These are phyloP conservation scores for Diorhabda carinulata DNA, from an alignment of 1,140 invertebrate species.

Conservation along the genomic window DNA sequence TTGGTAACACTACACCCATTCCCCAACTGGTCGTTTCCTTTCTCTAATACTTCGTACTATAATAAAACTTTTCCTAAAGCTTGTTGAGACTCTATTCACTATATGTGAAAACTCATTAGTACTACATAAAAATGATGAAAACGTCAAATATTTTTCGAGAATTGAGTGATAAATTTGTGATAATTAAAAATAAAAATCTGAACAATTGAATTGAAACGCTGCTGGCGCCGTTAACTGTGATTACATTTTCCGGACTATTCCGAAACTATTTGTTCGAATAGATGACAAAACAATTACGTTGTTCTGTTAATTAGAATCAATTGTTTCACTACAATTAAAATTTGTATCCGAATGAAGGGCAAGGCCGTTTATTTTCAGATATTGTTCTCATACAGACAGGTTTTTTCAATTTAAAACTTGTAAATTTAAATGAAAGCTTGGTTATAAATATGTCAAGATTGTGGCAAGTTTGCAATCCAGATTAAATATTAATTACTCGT, in stretches of 20 bases:
- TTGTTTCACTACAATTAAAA: neutral
- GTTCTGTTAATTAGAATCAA: neutral
- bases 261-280: neutral
- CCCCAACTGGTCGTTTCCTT: too few relatives aligned
- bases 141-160: too few relatives aligned
- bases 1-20: too few relatives aligned
- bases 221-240: neutral
- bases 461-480: neutral
- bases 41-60: too few relatives aligned
- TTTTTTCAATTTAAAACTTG: conserved; percentile 1
- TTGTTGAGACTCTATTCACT: too few relatives aligned
- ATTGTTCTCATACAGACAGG: neutral
- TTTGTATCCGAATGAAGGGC: neutral
- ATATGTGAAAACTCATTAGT: too few relatives aligned
- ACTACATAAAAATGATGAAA: too few relatives aligned
- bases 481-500: conserved; percentile 1
- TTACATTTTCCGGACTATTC: neutral
- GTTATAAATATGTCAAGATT: conserved; percentile 3
- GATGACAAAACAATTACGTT: neutral
- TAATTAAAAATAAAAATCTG: too few relatives aligned
- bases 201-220: too few relatives aligned
- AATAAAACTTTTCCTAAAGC: too few relatives aligned
- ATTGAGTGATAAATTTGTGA: too few relatives aligned
- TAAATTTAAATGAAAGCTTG: neutral
- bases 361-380: neutral